Conservation (phyloP, 2,888 invertebrate species). For the Philopedon plagiatum region DNA sequence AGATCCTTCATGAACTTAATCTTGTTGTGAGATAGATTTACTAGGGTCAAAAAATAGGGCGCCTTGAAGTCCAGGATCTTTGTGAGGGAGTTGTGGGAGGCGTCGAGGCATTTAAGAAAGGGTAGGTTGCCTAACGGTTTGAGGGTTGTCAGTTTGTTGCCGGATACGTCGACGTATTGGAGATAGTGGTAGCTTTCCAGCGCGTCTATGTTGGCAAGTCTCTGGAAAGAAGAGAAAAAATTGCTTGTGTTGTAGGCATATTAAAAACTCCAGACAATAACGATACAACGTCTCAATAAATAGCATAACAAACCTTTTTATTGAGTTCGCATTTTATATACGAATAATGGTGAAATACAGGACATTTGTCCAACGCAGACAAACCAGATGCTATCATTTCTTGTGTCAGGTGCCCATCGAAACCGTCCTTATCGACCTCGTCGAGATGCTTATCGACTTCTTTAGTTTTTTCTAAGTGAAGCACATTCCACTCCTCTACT, state of each 20-base stretch:
- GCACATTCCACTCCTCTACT: constrained; percentile 23
- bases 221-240: constrained; percentile 61
- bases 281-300: no score
- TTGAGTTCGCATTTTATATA: constrained; percentile 70
- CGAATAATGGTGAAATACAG: constrained; percentile 71
- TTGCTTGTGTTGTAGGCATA: no score
- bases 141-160: constrained; percentile 72
- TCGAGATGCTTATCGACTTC: no score
- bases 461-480: not conserved
- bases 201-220: constrained; percentile 70
- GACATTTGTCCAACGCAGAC: constrained; percentile 71
- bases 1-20: constrained; percentile 72
- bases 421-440: constrained; percentile 43
- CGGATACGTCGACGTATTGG: constrained; percentile 74
- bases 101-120: constrained; percentile 74
- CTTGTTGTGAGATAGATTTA: constrained; percentile 74
- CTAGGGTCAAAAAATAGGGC: constrained; percentile 75
- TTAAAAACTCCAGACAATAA: no score
- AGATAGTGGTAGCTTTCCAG: constrained; percentile 73
- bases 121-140: constrained; percentile 71
- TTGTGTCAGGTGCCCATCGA: constrained; percentile 67
- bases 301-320: no score
- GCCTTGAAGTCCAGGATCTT: constrained; percentile 72
- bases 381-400: constrained; percentile 72
- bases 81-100: constrained; percentile 72